Base-by-base conservation (phyloP, 1,140 invertebrate species). In the Aphidius gifuensis region DNA sequence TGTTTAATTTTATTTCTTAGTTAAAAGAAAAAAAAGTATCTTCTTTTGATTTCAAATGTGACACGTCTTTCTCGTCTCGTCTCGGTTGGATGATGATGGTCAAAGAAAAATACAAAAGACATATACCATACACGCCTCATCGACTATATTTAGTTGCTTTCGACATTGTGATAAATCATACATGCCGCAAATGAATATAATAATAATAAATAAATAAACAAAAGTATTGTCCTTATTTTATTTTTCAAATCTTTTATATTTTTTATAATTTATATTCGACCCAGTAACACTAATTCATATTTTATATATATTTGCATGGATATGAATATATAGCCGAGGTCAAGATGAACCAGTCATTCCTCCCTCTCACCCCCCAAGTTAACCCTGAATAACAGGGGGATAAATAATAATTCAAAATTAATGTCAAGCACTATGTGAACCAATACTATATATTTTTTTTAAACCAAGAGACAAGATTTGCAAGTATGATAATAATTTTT, bases 281-380 rank as follows among this genome's bases (percentile, higher is more conserved):
- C 62, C 61, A 60, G 58, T 63, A 63, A 65, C 64, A 63, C 64
- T 65, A 65, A 63, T 68, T 68, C 58, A 63, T 66, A 63, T 63
- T 56, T 61, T 43, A 60, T 32, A 48, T 64, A 16, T 39, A 46
- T 50, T 46, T 50, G 45, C 44, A 9, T 16, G 45, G 48, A 38
- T 49, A 23, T 9, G 39, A 16, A n/a, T 16, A n/a, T 40, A 55
- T 55, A 55, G 42, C 39, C 53, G 40, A 50, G 43, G 49, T 43
- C 43, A 50, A 50, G 39, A 60, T 51, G 38, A 42, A 54, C 45
- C 53, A 58, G 42, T 60, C 53, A 7, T 60, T 23, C 46, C 42
- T 60, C 5, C 23, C 16, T 11, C 48, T 44, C 43, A 6, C 43
- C 4, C 23, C 23, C 23, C 23, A 32, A 32, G 2, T 32, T 32